A percentile compares a stretch with the other conserved stretches of the same genome.
Conservation (phyloP, 2,888 invertebrate species). For the Branchellion lobata region DNA sequence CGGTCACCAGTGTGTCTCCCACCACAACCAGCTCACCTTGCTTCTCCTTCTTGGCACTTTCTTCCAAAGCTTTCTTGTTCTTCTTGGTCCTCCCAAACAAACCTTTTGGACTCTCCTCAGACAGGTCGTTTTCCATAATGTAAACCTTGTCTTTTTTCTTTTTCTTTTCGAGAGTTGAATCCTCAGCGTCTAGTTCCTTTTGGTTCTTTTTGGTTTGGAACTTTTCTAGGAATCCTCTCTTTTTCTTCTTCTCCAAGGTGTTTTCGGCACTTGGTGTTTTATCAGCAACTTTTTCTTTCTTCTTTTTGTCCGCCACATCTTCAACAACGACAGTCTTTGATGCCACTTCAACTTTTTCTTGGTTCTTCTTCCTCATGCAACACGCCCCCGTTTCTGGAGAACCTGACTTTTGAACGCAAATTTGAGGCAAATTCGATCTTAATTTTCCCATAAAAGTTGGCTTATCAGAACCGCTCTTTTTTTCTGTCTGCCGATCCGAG, state of each 20-base stretch:
- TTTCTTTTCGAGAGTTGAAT: constrained; percentile 28
- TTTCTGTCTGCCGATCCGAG: not conserved
- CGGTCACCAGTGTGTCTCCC: not conserved
- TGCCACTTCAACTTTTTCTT: not conserved
- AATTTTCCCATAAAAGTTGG: constrained; percentile 11
- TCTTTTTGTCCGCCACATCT: not conserved
- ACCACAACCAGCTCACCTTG: constrained; percentile 24
- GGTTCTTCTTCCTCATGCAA: not conserved
- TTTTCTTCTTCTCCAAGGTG: constrained; percentile 1
- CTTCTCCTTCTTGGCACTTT: not conserved
- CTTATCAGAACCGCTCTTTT: not conserved
- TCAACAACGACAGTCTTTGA: not conserved
- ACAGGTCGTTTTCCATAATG: constrained; percentile 28
- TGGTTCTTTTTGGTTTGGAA: constrained; percentile 7
- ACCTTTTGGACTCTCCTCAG: not conserved
- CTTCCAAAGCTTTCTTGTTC: constrained; percentile 18
- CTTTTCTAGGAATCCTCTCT: not conserved
- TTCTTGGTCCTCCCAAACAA: not conserved
- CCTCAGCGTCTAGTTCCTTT: constrained; percentile 30
- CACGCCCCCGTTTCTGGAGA: not conserved
- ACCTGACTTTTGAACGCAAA: not conserved
- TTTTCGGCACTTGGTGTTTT: not conserved
- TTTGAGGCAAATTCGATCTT: constrained; percentile 2
- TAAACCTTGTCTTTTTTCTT: constrained; percentile 35
- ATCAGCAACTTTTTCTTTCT: not conserved